Evolutionary conservation across 2,113 vertebrate genomes (phyloP).

Genomic region (Cervus canadensis): DNA sequence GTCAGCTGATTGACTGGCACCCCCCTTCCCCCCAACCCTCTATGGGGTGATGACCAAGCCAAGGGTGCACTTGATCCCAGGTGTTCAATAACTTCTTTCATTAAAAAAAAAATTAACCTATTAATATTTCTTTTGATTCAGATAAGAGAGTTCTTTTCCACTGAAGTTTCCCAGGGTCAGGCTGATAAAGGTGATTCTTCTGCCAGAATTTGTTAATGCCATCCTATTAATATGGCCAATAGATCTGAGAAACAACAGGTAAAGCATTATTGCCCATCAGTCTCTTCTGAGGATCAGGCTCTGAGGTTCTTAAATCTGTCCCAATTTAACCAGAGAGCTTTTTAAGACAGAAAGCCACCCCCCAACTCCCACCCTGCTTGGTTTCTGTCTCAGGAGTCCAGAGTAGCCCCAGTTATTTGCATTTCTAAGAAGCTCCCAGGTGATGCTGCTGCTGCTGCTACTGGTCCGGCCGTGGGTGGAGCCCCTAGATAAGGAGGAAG

Average conservation of each 20-base stretch:
- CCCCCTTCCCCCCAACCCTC: neutral
- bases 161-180: neutral
- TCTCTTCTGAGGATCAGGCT: neutral
- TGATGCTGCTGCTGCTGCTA: neutral
- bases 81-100: neutral
- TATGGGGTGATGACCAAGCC: neutral
- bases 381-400: neutral
- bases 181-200: neutral
- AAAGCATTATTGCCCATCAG: neutral
- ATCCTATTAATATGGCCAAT: no score
- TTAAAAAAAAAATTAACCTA: neutral
- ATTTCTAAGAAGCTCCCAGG: neutral
- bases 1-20: neutral
- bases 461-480: accelerated
- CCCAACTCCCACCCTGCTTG: no score
- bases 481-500: neutral
- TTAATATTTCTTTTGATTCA: neutral
- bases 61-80: neutral
- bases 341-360: neutral
- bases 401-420: neutral
- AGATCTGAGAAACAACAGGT: accelerated
- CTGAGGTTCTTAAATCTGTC: neutral
- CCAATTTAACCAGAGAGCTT: neutral
- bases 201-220: neutral
- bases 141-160: neutral